A percentile compares a stretch with the other conserved stretches of the same genome.
phyloP scores from a whole-genome alignment of 1,140 invertebrate genomes.

The Neodiprion lecontei region DNA sequence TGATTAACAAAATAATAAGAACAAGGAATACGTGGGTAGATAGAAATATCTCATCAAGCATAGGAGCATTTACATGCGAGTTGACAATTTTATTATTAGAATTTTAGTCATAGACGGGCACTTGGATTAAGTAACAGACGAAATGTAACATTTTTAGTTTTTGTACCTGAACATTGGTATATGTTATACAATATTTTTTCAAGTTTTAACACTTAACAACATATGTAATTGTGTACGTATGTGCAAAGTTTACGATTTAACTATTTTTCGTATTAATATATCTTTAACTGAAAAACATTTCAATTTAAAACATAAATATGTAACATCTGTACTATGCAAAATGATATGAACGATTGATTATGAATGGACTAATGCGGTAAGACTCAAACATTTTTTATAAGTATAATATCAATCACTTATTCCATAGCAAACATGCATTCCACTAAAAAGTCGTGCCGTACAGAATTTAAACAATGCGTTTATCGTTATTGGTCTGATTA shows the following conservation, averaged over 20 bases:
- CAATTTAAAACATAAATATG: background rate
- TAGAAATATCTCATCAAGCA: background rate
- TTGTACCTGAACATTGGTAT: conserved; percentile 5
- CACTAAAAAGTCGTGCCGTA: background rate
- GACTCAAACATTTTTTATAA: background rate
- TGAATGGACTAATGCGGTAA: background rate
- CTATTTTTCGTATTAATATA: background rate
- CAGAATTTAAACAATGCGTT: too few species aligned
- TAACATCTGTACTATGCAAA: background rate
- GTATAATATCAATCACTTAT: background rate
- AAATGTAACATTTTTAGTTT: background rate
- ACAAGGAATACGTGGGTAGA: background rate
- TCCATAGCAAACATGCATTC: background rate
- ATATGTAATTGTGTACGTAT: background rate
- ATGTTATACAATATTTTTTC: background rate
- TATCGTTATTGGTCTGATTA: too few species aligned
- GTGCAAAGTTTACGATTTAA: background rate
- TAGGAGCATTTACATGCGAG: background rate
- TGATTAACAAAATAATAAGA: conserved; percentile 17
- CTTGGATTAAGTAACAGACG: background rate
- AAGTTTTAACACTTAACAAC: background rate
- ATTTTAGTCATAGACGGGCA: background rate
- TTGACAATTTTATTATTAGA: background rate
- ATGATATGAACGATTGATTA: conserved; percentile 7
- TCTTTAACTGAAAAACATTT: background rate